These are phyloP conservation scores for Cryptotermes secundus DNA, from an alignment of 1,140 invertebrate genomes.

Conservation along the genomic window DNA sequence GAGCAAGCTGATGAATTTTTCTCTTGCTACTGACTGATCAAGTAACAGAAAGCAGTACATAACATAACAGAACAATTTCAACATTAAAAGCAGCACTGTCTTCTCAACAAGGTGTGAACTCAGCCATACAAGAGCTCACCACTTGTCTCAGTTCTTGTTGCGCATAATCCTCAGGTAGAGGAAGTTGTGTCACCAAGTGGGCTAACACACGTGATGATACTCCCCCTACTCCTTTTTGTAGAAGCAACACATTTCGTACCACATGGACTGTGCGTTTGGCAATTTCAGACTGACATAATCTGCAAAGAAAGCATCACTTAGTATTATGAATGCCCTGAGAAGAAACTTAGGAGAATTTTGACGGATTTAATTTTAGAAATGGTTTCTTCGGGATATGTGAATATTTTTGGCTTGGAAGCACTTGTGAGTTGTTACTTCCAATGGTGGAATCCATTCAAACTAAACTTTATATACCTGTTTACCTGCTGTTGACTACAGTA, in stretches of 20 bases:
- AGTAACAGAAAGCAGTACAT: no score
- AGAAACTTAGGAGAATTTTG: no score
- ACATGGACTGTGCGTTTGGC: constrained; percentile 59
- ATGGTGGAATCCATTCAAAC: no score
- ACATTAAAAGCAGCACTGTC: not conserved
- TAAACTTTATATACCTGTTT: no score
- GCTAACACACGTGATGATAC: constrained; percentile 50
- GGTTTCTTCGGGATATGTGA: no score
- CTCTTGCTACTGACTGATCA: no score
- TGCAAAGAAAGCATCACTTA: constrained; percentile 38
- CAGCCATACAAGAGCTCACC: not conserved
- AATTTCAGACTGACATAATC: constrained; percentile 66
- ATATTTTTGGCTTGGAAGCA: not conserved
- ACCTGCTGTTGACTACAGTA: no score
- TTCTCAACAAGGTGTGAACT: not conserved
- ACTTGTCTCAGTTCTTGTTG: constrained; percentile 55
- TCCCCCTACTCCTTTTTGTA: constrained; percentile 48
- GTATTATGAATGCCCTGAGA: no score
- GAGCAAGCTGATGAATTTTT: no score
- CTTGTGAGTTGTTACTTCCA: not conserved
- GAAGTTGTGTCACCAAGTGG: constrained; percentile 55
- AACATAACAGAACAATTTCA: no score
- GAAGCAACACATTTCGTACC: constrained; percentile 52
- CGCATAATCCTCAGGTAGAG: constrained; percentile 65
- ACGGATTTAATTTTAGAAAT: no score